Evolutionary conservation across 2,113 vertebrate species (phyloP).

Genomic region (Cricetomys ansorgei): DNA sequence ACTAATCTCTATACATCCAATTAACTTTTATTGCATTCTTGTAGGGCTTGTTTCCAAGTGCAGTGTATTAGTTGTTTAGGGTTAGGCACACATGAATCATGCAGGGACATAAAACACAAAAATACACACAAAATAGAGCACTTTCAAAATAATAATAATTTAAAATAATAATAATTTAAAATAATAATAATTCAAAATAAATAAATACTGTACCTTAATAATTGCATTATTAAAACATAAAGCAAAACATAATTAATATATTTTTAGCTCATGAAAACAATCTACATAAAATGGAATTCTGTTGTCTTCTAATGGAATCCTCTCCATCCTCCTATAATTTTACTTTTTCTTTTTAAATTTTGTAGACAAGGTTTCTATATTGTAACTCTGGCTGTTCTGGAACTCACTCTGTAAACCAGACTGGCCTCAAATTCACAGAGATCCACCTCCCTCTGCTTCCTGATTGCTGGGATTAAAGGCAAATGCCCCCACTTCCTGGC

Average conservation of each 20-base stretch:
- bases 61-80: neutral
- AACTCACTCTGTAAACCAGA: too few relatives aligned
- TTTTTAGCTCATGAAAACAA: conserved; percentile 18
- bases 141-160: neutral
- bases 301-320: neutral
- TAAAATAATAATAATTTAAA: too few relatives aligned
- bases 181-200: neutral
- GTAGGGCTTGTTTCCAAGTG: neutral
- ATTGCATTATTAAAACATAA: neutral
- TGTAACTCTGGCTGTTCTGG: too few relatives aligned
- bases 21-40: neutral
- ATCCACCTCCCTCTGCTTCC: too few relatives aligned
- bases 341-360: too few relatives aligned
- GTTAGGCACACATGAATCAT: neutral
- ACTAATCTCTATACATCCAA: neutral
- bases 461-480: too few relatives aligned
- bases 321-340: neutral
- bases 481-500: too few relatives aligned
- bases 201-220: neutral
- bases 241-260: too few relatives aligned
- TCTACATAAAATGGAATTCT: conserved; percentile 21
- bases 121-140: neutral
- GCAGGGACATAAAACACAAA: neutral
- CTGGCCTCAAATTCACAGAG: too few relatives aligned
- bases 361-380: too few relatives aligned